Evolutionary conservation across 2,888 invertebrate genomes (phyloP).

Genomic region (Coremacera marginata): DNA sequence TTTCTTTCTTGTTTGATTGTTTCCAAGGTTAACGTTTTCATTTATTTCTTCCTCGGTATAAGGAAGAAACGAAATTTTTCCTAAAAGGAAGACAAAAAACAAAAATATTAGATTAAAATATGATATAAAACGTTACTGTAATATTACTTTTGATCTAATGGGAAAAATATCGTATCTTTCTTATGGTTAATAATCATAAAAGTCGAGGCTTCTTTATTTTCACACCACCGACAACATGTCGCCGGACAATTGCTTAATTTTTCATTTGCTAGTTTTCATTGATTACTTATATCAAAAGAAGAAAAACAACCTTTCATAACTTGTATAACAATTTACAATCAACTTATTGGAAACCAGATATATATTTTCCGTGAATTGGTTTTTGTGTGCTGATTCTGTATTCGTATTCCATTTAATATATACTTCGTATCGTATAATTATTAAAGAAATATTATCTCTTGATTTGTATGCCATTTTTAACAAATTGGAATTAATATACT

Average conservation of each 20-base stretch:
- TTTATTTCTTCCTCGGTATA: slow-evolving; percentile 55
- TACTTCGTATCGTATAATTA: slow-evolving; percentile 19
- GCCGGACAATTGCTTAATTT: slow-evolving; percentile 33
- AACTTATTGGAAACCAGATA: slow-evolving; percentile 46
- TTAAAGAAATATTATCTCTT: slow-evolving; percentile 23
- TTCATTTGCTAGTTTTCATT: slow-evolving; percentile 30
- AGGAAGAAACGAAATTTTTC: slow-evolving; percentile 19
- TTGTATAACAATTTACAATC: slow-evolving; percentile 7
- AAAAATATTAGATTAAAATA: neutral
- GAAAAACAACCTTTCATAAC: slow-evolving; percentile 25
- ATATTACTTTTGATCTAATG: neutral
- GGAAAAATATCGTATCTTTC: slow-evolving; percentile 12
- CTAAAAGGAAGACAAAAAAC: too few species aligned
- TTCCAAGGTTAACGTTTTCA: slow-evolving; percentile 67
- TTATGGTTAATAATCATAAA: slow-evolving; percentile 2
- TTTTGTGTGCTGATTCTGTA: slow-evolving; percentile 68
- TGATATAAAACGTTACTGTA: too few species aligned
- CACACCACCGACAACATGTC: slow-evolving; percentile 22
- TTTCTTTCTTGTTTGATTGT: slow-evolving; percentile 69
- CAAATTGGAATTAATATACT: slow-evolving; percentile 35
- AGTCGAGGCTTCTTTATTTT: slow-evolving; percentile 33
- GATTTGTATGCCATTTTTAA: slow-evolving; percentile 33
- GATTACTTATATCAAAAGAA: slow-evolving; percentile 21
- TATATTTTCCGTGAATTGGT: slow-evolving; percentile 68
- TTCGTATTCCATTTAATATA: slow-evolving; percentile 56